These are phyloP conservation scores for Pungitius pungitius DNA, from an alignment of 2,113 vertebrate genomes.

Conservation along the genomic window DNA sequence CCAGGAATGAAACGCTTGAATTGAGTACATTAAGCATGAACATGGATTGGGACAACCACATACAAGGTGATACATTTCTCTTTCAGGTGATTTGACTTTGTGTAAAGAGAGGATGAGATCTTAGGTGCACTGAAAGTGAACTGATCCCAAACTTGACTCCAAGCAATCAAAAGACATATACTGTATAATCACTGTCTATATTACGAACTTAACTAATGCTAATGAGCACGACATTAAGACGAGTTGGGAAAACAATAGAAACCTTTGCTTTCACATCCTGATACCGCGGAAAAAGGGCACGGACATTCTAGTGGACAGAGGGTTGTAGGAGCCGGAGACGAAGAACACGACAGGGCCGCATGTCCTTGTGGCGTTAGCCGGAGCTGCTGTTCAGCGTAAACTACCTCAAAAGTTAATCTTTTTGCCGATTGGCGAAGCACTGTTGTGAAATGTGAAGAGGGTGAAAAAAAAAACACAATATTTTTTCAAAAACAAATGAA, in stretches of 20 bases:
- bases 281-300: constrained; percentile 23
- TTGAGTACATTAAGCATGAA: background rate
- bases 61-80: too few relatives aligned
- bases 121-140: constrained; percentile 38
- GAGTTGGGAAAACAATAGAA: constrained; percentile 11
- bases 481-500: constrained; percentile 18
- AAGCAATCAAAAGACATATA: constrained; percentile 3
- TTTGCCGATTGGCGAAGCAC: constrained; percentile 57
- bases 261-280: constrained; percentile 9
- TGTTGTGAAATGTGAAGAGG: constrained; percentile 58
- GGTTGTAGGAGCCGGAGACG: constrained; percentile 43
- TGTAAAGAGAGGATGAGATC: background rate
- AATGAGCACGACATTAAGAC: constrained; percentile 3
- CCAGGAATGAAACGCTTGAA: background rate
- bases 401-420: constrained; percentile 59
- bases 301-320: background rate
- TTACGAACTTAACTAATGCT: background rate
- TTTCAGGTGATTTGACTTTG: background rate
- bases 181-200: background rate
- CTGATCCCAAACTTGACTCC: constrained; percentile 29
- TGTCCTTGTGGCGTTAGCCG: constrained; percentile 1
- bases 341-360: constrained; percentile 3
- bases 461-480: constrained; percentile 37
- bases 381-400: constrained; percentile 9
- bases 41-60: background rate